A percentile compares a stretch with the other conserved stretches of the same genome.
phyloP scores from a whole-genome alignment of 92 coral and sea anemone genomes.

The Umimayanthus kanabou region DNA sequence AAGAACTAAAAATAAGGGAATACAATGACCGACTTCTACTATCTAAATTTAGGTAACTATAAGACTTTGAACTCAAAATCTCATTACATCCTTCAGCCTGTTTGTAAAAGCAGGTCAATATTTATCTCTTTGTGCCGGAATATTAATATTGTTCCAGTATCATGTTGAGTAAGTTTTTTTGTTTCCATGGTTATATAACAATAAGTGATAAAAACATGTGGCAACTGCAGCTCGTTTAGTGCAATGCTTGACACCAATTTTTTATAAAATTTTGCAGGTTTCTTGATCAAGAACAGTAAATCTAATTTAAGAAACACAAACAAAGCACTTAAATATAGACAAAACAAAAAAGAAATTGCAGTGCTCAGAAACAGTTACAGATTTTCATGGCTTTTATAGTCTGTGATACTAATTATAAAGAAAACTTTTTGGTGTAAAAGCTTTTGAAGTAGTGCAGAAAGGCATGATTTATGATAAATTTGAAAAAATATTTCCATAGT shows the following conservation, averaged over 20 bases:
- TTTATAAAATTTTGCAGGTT: background rate
- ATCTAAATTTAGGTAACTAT: no score
- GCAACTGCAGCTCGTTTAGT: background rate
- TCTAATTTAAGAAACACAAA: no score
- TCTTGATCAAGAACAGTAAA: background rate
- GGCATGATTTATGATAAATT: no score
- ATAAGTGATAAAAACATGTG: background rate
- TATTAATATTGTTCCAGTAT: background rate
- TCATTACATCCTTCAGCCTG: background rate
- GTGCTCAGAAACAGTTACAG: background rate
- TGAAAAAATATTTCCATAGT: no score
- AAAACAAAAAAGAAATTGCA: background rate
- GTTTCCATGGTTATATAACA: constrained; percentile 5
- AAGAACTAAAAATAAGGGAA: no score
- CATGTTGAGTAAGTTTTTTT: background rate
- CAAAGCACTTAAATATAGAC: background rate
- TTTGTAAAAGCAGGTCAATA: background rate
- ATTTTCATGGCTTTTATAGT: no score
- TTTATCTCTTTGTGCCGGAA: background rate
- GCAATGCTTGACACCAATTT: background rate
- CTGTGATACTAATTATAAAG: no score
- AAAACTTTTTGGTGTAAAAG: no score
- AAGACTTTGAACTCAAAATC: background rate
- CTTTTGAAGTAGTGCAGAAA: no score
- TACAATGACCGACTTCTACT: background rate